Base-by-base conservation (phyloP, 1,140 invertebrate species). In the Drosophila persimilis region DNA sequence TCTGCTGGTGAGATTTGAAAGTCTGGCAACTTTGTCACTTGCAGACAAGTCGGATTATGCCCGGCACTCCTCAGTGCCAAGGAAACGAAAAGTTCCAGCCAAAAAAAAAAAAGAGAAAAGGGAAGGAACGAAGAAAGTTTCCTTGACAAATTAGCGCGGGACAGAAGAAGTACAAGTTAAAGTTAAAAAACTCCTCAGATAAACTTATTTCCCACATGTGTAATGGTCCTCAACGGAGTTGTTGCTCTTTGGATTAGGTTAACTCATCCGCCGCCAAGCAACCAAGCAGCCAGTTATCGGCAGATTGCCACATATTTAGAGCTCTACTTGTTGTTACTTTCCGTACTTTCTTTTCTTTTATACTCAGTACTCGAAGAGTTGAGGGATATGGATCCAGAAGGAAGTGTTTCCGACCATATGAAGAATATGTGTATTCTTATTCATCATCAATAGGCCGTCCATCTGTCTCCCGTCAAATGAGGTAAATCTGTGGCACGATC, bases 141-240 rank as follows among this genome's bases (percentile, higher is more conserved):
- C 17, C n/a, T 24, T 60, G 65, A 60, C 65, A 71, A 71, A 71
- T 71, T 71, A 71, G 35, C 67, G 47, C 31, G 24, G 26, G 2
- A 9, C 17, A 43, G 24, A 9, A 20, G 17, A 47, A 50, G 35
- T 43, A 6, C n/a, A 48, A 65, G 24, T 24, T 43, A 6, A 17
- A 63, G 31, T 9, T 31, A 8, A 9, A 31, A 50, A 64, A 65
- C 35, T 69, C 51, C 20, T n/a, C 24, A 69, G 63, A 69, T 69
- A 57, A 69, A 69, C 65, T 69, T 48, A 39, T 73, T 70, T 64
- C 43, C 44, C 71, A 73, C 71, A 73, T 73, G 71, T 73, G 70
- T 73, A 73, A 73, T 73, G 71, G 51, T 64, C 43, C 39, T 53
- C 52, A 53, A 46, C 43, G 35, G 26, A 53, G 35, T 45, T 15